Evolutionary conservation across 35 echinoderm and acorn worm genomes (phyloP).

Genomic region (Lytechinus pictus): DNA sequence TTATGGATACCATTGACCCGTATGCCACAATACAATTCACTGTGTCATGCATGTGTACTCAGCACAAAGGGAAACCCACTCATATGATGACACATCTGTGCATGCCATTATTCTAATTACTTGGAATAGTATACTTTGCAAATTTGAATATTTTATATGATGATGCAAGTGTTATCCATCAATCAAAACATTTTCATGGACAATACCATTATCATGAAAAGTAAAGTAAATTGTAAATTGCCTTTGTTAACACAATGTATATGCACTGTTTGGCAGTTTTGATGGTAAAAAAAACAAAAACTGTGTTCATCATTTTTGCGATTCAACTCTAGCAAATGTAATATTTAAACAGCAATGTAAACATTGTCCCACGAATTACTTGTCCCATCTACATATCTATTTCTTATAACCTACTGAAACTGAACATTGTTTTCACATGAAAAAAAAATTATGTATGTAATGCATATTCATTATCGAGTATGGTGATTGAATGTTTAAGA

Average conservation of each 20-base stretch:
- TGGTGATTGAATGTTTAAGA: no score
- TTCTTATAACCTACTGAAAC: no score
- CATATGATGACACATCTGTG: not conserved
- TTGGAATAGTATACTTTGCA: not conserved
- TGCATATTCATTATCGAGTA: no score
- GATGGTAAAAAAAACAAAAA: no score
- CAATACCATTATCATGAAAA: not conserved
- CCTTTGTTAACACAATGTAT: not conserved
- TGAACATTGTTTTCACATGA: no score
- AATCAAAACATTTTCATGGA: not conserved
- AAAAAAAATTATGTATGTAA: no score
- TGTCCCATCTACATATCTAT: no score
- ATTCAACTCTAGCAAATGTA: no score
- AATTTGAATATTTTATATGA: not conserved
- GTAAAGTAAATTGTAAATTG: not conserved
- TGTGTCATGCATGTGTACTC: not conserved
- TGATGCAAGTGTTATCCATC: not conserved
- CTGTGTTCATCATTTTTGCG: no score
- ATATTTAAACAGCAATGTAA: no score
- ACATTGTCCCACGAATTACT: no score
- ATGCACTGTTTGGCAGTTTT: no score
- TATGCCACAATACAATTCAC: not conserved
- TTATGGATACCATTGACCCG: not conserved
- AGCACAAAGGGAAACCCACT: not conserved
- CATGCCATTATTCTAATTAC: not conserved